These are phyloP conservation scores for Sisor rabdophorus DNA, from an alignment of 2,113 vertebrate genomes.

Conservation along the genomic window DNA sequence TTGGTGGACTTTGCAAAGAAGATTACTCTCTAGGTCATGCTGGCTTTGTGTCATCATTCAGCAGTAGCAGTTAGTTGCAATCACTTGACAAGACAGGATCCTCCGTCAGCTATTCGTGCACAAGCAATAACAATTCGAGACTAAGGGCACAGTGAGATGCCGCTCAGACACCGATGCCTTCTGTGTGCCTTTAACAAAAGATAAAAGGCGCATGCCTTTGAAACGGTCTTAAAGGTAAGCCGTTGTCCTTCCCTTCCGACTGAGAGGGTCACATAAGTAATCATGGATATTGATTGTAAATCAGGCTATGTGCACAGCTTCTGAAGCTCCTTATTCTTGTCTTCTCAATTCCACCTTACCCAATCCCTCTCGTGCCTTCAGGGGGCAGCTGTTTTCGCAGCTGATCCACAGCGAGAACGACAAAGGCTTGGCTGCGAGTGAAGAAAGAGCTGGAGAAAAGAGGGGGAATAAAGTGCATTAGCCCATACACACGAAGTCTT, in stretches of 20 bases:
- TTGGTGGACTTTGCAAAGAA: constrained; percentile 58
- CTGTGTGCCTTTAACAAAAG: constrained; percentile 33
- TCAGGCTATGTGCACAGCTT: constrained; percentile 45
- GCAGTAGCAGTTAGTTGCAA: constrained; percentile 13
- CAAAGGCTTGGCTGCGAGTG: constrained; percentile 28
- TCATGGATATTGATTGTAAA: constrained; percentile 59
- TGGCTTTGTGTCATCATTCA: constrained; percentile 36
- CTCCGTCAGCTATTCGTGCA: not conserved
- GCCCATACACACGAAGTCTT: constrained; percentile 58
- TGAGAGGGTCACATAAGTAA: constrained; percentile 47
- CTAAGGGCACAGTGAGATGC: not conserved
- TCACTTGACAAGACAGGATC: constrained; percentile 16
- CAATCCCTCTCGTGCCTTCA: constrained; percentile 44
- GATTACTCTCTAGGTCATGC: constrained; percentile 54
- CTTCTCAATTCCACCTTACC: constrained; percentile 51
- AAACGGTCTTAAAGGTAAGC: constrained; percentile 42
- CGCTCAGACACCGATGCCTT: not conserved
- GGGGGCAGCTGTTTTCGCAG: constrained; percentile 62
- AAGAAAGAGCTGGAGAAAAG: constrained; percentile 48
- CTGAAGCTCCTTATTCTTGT: constrained; percentile 34
- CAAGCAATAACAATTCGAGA: constrained; percentile 15
- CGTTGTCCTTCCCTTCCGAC: constrained; percentile 36
- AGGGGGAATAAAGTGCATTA: constrained; percentile 50
- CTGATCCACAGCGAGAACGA: constrained; percentile 58
- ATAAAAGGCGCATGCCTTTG: constrained; percentile 40